Evolutionary conservation across 2,113 vertebrate species (phyloP), one percentile per base, ranked within the genome.

Genomic region (Lepus timidus): DNA sequence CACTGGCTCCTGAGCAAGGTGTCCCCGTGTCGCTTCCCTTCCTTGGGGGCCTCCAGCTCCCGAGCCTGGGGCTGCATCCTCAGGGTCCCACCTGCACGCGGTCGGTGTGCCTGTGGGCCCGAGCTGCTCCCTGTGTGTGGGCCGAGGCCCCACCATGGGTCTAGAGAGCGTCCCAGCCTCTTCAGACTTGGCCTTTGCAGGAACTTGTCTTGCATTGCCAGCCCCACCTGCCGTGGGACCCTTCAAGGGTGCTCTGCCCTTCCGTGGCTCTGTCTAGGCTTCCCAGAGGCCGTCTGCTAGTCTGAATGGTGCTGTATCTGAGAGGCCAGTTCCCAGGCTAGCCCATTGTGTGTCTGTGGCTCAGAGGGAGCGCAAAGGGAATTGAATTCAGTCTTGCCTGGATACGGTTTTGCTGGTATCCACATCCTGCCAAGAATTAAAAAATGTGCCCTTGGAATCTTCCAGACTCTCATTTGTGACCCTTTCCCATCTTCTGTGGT

Each of bases 351-450:
- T 33, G n/a, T 31, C 88, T 75, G 29, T 10, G 39, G 58, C 85
- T 92, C 79, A 19, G 51, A 31, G 52, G 14, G 6, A 17, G 67
- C 27, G 67, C 52, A 68, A 61, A 89, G 79, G 74, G 51, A 58
- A 39, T 20, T 81, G 9, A 49, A 6, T 74, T 58, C 2, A 44
- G 76, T 65, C 83, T 64, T 67, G 67, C 44, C 62, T 80, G 36
- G 22, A 23, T 31, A 39, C 19, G 25, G 73, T 23, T 6, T 25
- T 91, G 17, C 49, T 44, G 36, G n/a, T 31, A 22, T 65, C 80
- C 36, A 4, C 8, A 44, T 88, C 81, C 84, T 94, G 81, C 94
- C 55, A 74, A 23, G 74, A 84, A 67, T 73, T 39, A 13, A 78
- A 75, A 86, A 39, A 4, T 55, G 16, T 81, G 25, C 33, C 49